phyloP scores from a whole-genome alignment of 2,797 vertebrate species.

The Pangasius larnaudii region DNA sequence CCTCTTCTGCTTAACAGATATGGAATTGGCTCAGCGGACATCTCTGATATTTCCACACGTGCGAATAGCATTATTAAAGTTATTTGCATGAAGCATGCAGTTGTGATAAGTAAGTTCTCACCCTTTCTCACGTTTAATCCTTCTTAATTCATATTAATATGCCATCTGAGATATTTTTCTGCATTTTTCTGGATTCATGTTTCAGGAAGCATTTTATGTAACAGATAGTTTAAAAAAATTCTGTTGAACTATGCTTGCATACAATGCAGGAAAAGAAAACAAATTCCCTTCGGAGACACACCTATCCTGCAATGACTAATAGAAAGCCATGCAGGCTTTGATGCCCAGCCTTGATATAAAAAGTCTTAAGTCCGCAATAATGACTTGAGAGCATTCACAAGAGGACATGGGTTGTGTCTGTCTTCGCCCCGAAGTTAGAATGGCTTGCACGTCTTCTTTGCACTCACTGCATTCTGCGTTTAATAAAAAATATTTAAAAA shows the following conservation, averaged over 20 bases:
- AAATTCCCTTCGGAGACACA: slow-evolving; percentile 45
- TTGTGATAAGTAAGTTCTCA: neutral
- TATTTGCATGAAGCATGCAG: slow-evolving; percentile 8
- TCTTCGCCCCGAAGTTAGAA: slow-evolving; percentile 28
- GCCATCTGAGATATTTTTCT: neutral
- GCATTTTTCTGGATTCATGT: neutral
- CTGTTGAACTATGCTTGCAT: slow-evolving; percentile 14
- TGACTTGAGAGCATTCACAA: slow-evolving; percentile 16
- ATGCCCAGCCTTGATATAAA: slow-evolving; percentile 29
- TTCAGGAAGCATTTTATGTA: neutral
- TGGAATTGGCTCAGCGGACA: neutral
- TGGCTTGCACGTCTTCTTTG: neutral
- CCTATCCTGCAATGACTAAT: slow-evolving; percentile 55
- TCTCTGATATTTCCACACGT: neutral
- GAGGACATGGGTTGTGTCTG: slow-evolving; percentile 27
- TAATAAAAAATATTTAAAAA: neutral
- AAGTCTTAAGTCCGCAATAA: slow-evolving; percentile 32
- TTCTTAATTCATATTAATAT: neutral
- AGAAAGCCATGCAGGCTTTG: slow-evolving; percentile 31
- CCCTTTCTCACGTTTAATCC: neutral
- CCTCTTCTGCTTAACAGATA: neutral
- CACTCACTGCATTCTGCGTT: neutral
- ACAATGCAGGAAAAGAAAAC: slow-evolving; percentile 43
- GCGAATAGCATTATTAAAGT: neutral
- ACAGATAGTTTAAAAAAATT: neutral